Conservation (phyloP, 2,888 invertebrate species). For the Bellardia pandia region DNA sequence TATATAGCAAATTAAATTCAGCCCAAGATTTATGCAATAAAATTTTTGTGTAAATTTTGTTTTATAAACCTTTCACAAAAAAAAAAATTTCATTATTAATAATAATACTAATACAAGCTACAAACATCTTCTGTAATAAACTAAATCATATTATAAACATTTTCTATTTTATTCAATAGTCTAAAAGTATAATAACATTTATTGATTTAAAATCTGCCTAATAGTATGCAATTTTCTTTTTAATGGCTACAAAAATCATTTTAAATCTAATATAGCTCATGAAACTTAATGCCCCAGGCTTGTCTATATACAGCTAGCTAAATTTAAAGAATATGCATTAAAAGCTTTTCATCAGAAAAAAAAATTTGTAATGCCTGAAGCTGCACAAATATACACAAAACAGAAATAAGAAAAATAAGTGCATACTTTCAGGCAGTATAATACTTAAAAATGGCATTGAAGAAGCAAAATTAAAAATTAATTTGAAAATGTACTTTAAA, state of each 20-base stretch:
- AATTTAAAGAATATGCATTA: background rate
- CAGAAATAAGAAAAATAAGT: background rate
- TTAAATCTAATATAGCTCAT: slow-evolving; percentile 2
- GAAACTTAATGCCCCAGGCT: background rate
- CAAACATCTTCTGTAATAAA: too few relatives aligned
- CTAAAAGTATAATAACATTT: background rate
- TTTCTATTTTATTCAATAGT: too few relatives aligned
- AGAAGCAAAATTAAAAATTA: background rate
- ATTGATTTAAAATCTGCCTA: background rate
- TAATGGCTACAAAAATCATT: background rate
- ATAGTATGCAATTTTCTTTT: background rate
- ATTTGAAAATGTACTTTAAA: background rate
- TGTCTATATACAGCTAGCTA: background rate
- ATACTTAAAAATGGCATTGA: background rate
- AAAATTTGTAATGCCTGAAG: background rate
- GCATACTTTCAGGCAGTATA: slow-evolving; percentile 7
- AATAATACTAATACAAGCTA: too few relatives aligned
- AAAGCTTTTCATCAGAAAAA: background rate
- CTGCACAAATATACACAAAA: background rate
- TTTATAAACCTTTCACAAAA: too few relatives aligned
- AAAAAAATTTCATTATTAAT: too few relatives aligned
- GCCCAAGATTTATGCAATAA: too few relatives aligned
- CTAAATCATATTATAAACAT: too few relatives aligned
- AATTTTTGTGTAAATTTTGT: too few relatives aligned
- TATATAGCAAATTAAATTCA: too few relatives aligned